Evolutionary conservation across 1,140 invertebrate species (phyloP), one percentile per base, ranked within the genome.

Genomic region (Rhynchophorus ferrugineus): DNA sequence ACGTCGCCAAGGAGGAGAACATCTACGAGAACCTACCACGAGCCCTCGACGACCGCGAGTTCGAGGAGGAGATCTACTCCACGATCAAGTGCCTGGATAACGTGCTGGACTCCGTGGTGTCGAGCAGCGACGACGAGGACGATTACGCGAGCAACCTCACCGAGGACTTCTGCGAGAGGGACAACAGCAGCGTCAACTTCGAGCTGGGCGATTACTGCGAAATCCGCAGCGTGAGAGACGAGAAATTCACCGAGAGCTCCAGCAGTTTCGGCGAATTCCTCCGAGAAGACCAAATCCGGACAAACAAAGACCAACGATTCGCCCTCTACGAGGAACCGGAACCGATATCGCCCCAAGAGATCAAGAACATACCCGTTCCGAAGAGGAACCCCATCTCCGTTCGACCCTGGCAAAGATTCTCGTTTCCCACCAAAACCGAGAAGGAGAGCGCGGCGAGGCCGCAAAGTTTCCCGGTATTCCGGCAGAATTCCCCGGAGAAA

Each of bases 211-310:
- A 50, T 14, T n/a, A 36, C 9, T 42, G 6, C 21, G 11, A 14
- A 5, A 8, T 6, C 11, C 2, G 35, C 13, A 2, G n/a, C 1
- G 14, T 42, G 19, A 39, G 47, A 11, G 44, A 46, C 3, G 37
- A 42, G 19, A 37, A 47, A 13, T 54, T 42, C 13, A 47, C 21
- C 13, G 44, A 42, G 9, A 54, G 51, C 6, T 47, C 51, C 1
- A 54, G 51, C 29, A 54, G 51, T 24, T 54, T 54, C 34, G 49
- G 20, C n/a, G 44, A 54, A 16, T 54, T 24, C 16, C 11, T 39
- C 11, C 22, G 24, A 8, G 21, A 29, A 2, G 47, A 49, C 18
- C 3, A 42, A 1, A 17, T 47, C 1, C 6, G 2, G 1, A 49
- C 22, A n/a, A 14, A n/a, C 18, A 39, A 33, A 11, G 14, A 33